These are phyloP conservation scores for Drosophila nigritarsus DNA, from an alignment of 2,888 invertebrate species.

Conservation along the genomic window DNA sequence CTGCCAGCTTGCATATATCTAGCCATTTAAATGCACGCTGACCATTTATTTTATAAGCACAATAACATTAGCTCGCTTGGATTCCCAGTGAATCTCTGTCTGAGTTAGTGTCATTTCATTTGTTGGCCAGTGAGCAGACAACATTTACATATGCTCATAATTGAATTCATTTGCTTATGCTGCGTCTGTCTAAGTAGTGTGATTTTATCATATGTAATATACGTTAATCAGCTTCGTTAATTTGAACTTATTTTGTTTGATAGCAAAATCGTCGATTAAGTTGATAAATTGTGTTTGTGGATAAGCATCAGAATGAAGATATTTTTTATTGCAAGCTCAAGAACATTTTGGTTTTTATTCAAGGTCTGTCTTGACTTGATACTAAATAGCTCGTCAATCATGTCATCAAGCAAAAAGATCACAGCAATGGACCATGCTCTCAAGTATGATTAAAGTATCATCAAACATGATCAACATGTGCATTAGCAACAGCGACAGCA, in stretches of 20 bases:
- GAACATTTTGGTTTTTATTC: background rate
- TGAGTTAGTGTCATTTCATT: slow-evolving; percentile 2
- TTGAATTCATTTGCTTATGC: background rate
- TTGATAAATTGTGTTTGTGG: too few species aligned
- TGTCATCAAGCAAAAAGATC: slow-evolving; percentile 25
- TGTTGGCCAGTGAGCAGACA: background rate
- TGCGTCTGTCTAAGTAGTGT: background rate
- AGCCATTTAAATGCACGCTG: slow-evolving; percentile 54
- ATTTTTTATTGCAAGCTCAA: background rate
- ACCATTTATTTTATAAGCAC: slow-evolving; percentile 44
- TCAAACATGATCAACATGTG: slow-evolving; percentile 32
- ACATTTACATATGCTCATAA: slow-evolving; percentile 1
- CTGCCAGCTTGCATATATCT: slow-evolving; percentile 23
- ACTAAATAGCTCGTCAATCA: slow-evolving; percentile 40
- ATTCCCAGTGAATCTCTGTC: slow-evolving; percentile 1
- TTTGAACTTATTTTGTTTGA: background rate
- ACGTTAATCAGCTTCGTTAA: background rate
- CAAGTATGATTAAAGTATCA: slow-evolving; percentile 26
- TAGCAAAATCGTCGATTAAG: background rate
- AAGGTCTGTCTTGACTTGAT: slow-evolving; percentile 7
- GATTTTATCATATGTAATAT: background rate
- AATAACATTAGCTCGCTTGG: slow-evolving; percentile 31
- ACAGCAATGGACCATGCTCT: slow-evolving; percentile 6
- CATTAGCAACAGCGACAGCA: slow-evolving; percentile 23
- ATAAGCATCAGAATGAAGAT: background rate